Evolutionary conservation across 2,797 vertebrate species (phyloP).

Genomic region (Poeciliopsis gracilis): DNA sequence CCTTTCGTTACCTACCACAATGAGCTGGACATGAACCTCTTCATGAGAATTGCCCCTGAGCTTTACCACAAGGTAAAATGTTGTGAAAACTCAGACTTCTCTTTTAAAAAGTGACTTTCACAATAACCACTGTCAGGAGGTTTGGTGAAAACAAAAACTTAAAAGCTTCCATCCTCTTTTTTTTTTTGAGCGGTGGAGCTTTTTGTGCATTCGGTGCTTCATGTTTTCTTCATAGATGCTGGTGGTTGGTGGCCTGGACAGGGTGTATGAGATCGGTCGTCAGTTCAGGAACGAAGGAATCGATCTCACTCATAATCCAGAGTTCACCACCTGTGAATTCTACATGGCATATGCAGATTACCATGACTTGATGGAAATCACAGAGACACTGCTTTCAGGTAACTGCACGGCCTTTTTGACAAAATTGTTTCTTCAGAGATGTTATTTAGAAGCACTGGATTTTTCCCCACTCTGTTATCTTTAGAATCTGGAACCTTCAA

Average conservation of each 20-base stretch:
- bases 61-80: constrained; percentile 95
- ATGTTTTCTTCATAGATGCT: constrained; percentile 86
- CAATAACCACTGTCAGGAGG: background rate
- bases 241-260: constrained; percentile 95
- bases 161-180: background rate
- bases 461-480: background rate
- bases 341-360: constrained; percentile 99
- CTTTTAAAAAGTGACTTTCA: background rate
- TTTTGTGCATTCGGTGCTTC: background rate
- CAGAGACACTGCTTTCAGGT: constrained; percentile 96
- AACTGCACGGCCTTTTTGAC: background rate
- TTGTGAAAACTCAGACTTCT: background rate
- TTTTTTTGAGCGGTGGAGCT: background rate
- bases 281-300: constrained; percentile 99
- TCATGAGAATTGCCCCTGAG: constrained; percentile 97
- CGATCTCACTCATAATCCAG: constrained; percentile 97
- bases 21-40: constrained; percentile 96
- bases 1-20: constrained; percentile 98
- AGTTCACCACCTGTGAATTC: constrained; percentile 99
- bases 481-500: background rate
- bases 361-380: constrained; percentile 95
- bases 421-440: background rate
- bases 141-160: background rate
- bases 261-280: constrained; percentile 96
- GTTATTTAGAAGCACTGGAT: background rate